Base-by-base conservation (phyloP, 2,113 vertebrate genomes). In the Polypterus senegalus region DNA sequence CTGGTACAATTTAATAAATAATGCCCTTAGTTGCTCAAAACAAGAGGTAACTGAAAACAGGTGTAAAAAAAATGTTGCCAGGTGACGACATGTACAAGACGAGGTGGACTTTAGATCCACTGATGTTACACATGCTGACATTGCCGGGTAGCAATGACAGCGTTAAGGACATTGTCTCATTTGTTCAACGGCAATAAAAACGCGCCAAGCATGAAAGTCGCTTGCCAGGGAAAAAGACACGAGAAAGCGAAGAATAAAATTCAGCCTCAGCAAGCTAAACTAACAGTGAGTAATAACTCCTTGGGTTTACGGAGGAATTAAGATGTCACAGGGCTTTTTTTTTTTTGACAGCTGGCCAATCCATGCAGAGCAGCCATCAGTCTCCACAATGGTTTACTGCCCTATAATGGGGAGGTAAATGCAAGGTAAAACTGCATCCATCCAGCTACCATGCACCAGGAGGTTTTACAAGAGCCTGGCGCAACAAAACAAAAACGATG, bases 121-220 rank as follows among this genome's bases (percentile, higher is more conserved):
- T 27, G 27, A 27, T 27, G 27, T 27, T 27, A 27, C 49, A 44
- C 5, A 45, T 8, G 3, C 58, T 65, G 63, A 65, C 63, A 60
- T 65, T 65, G 63, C 45, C 51, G 45, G 58, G 57, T 49, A 43
- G 51, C 46, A 46, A 53, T 10, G 58, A 48, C 27, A 49, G 44
- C 45, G 11, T 49, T 54, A 54, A 65, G 63, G 63, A 65, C 63
- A 65, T 65, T n/a, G 52, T 3, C 58, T 65, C 58, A 65, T 64
- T 58, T 59, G 63, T 53, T 47, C 63, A 52, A 59, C 63, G 11
- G 57, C 63, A 59, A 58, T 64, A 64, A 64, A 64, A 56, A 10
- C 9, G 27, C 52, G 47, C 9, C 49, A 55, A 60, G 63, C 52
- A 47, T 65, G 63, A 65, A 65, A 65, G 58, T 46, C 48, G 60